phyloP scores from a whole-genome alignment of 2,888 invertebrate genomes.

The Netelia fuscicornis region DNA sequence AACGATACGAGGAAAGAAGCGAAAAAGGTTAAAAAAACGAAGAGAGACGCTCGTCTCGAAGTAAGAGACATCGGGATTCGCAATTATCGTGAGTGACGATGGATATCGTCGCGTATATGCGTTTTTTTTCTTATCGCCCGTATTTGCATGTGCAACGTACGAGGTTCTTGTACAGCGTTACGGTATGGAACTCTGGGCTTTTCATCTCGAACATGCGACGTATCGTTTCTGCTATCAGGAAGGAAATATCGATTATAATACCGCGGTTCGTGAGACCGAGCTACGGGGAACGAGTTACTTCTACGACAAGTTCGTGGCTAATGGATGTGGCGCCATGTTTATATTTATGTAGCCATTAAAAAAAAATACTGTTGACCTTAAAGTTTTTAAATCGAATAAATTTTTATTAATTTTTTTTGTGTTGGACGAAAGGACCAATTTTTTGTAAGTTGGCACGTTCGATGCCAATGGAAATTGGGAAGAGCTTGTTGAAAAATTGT shows the following conservation, averaged over 20 bases:
- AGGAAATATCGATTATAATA: conserved; percentile 57
- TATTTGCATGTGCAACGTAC: neutral
- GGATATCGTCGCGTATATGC: conserved; percentile 13
- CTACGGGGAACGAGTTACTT: conserved; percentile 17
- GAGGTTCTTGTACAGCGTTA: neutral
- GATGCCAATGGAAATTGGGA: no score
- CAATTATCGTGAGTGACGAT: conserved; percentile 58
- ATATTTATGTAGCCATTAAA: neutral
- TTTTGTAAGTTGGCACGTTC: no score
- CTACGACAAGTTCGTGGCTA: conserved; percentile 11
- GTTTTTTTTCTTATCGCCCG: neutral
- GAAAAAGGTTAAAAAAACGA: neutral
- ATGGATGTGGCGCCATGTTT: neutral
- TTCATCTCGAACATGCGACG: conserved; percentile 32
- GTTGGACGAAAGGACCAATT: no score
- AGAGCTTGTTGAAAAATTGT: no score
- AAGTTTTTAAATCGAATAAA: neutral
- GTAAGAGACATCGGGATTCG: conserved; percentile 50
- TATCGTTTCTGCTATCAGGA: conserved; percentile 45
- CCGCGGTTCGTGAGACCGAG: neutral
- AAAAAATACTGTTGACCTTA: neutral
- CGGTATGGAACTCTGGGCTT: conserved; percentile 1
- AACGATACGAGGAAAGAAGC: no score
- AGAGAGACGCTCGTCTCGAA: conserved; percentile 2
- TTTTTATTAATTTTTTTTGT: neutral